Percentiles rank a stretch among this genome's conserved stretches.
These are phyloP conservation scores for Drosophila subobscura DNA, from an alignment of 1,140 invertebrate species.

Conservation along the genomic window DNA sequence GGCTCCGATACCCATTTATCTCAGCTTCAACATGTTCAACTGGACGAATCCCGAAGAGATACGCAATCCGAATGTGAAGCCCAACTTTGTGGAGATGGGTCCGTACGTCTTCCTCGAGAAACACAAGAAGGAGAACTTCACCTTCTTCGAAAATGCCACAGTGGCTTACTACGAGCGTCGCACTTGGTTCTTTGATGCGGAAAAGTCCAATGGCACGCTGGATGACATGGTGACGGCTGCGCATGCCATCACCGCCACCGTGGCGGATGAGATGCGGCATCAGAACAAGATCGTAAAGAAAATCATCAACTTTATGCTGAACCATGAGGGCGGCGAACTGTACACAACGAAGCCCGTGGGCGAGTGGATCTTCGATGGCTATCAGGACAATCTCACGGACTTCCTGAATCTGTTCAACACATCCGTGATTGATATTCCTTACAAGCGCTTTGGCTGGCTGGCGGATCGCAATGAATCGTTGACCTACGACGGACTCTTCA, in stretches of 20 bases:
- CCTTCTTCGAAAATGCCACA: constrained; percentile 91
- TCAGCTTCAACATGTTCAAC: constrained; percentile 92
- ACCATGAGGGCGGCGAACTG: constrained; percentile 84
- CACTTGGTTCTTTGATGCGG: constrained; percentile 89
- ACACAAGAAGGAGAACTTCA: constrained; percentile 86
- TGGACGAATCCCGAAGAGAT: constrained; percentile 91
- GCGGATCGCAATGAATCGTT: constrained; percentile 89
- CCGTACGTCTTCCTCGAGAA: constrained; percentile 87
- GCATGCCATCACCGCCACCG: constrained; percentile 90
- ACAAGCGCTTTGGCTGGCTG: constrained; percentile 91
- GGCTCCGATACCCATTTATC: constrained; percentile 90
- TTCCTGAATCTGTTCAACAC: constrained; percentile 86
- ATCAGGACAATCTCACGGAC: constrained; percentile 87
- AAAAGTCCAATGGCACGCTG: constrained; percentile 89
- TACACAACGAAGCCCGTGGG: constrained; percentile 87
- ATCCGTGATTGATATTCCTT: constrained; percentile 86
- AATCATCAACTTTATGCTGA: constrained; percentile 85
- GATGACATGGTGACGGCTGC: constrained; percentile 90
- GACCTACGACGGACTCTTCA: constrained; percentile 89
- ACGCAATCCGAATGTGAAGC: constrained; percentile 85
- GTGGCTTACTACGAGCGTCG: constrained; percentile 91
- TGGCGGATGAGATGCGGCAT: constrained; percentile 86
- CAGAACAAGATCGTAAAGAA: constrained; percentile 83
- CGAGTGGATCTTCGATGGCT: constrained; percentile 90
- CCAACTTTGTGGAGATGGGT: constrained; percentile 87